These are phyloP conservation scores for Macrocentrus cingulum DNA, from an alignment of 1,140 invertebrate genomes.

Conservation along the genomic window DNA sequence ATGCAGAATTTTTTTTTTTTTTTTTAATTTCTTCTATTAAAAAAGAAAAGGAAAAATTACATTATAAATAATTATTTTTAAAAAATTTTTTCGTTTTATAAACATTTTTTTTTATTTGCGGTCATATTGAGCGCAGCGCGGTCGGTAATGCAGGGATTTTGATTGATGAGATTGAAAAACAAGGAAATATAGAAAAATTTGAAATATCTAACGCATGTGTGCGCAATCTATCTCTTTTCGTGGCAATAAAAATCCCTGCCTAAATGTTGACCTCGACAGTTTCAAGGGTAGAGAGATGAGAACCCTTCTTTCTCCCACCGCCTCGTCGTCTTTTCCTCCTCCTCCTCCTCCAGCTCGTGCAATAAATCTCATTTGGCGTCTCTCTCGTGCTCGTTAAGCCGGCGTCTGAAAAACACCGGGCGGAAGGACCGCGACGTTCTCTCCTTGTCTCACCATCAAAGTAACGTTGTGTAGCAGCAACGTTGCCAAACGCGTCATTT, in stretches of 20 bases:
- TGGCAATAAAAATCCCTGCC: slow-evolving; percentile 40
- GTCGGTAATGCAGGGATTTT: too few species aligned
- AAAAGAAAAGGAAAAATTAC: too few species aligned
- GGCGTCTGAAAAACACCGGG: slow-evolving; percentile 18
- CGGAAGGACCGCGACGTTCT: slow-evolving; percentile 24
- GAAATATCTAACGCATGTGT: too few species aligned
- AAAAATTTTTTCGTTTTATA: too few species aligned
- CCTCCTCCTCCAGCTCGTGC: not conserved
- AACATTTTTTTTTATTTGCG: too few species aligned
- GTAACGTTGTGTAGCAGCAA: slow-evolving; percentile 33
- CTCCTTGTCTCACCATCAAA: slow-evolving; percentile 1
- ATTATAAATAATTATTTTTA: too few species aligned
- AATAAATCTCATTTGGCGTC: slow-evolving; percentile 22
- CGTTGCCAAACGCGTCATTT: slow-evolving; percentile 31
- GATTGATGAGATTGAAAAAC: not conserved
- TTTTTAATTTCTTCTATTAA: too few species aligned
- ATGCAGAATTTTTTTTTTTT: too few species aligned
- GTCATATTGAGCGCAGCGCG: too few species aligned
- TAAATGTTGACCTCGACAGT: slow-evolving; percentile 59
- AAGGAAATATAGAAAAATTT: too few species aligned
- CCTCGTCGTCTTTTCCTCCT: slow-evolving; percentile 29
- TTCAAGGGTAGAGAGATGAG: slow-evolving; percentile 58
- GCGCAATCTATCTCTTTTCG: slow-evolving; percentile 31
- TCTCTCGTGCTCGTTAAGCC: slow-evolving; percentile 28
- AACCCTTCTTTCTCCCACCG: slow-evolving; percentile 35